Evolutionary conservation across 2,888 invertebrate species (phyloP), one percentile per base, ranked within the genome.

Genomic region (Andrena bicolor): DNA sequence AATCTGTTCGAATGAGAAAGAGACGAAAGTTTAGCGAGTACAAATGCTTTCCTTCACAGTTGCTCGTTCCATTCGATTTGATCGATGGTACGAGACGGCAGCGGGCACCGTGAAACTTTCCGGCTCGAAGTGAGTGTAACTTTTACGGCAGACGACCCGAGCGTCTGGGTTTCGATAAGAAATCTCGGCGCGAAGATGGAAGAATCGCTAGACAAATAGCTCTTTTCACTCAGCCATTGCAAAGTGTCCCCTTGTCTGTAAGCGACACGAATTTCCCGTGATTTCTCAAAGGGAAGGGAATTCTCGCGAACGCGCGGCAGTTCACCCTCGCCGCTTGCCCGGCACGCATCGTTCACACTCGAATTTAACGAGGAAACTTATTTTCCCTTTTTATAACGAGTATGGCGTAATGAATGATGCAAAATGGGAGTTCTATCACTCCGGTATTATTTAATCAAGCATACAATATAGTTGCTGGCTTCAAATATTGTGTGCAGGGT

Each of bases 191-290:
- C 20, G 49, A 35, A 60, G 23, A 56, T 16, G 23, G 49, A 6
- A 10, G 74, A 66, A 60, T 68, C 32, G 49, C 32, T 68, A 68
- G 68, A 68, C 68, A 68, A 75, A 75, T 49, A 60, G 32, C 16
- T 51, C 58, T 26, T 58, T 58, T 58, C 28, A 28, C 56, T 58
- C 13, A 58, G 58, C 28, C 28, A 26, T 58, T 58, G 58, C 13
- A 16, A 58, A 58, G 58, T 58, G 28, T 58, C 13, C n/a, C 16
- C 16, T 23, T 58, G 20, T 23, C 16, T 28, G 58, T 28, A 58
- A 58, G 58, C 58, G 58, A 26, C 20, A 28, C 58, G 28, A 58
- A 58, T 13, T 58, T 58, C 58, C 28, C 13, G 58, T 58, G 23
- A 58, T 28, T 30, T 13, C 23, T 23, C 20, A 28, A 28, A 58